Base-by-base conservation (phyloP, 2,888 invertebrate species). In the Tryphoninae sp. region DNA sequence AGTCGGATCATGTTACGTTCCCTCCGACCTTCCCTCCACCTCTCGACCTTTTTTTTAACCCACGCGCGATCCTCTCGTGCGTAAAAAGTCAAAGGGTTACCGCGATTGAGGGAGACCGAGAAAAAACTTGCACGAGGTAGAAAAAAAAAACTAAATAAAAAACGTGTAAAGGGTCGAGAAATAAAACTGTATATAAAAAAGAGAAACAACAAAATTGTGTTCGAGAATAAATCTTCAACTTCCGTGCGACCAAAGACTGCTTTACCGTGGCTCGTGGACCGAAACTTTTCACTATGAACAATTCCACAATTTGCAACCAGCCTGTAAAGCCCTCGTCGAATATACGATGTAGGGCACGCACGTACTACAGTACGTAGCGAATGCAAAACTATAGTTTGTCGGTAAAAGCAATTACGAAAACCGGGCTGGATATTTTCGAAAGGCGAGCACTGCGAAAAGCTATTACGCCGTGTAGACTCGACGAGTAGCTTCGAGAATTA, bases 341-440 rank as follows among this genome's bases (percentile, higher is more conserved):
- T 13, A 13, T 45, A 45, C 45, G 45, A 45, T 45, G 45, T 11
- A 33, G 45, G 9, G 11, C 45, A 45, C 45, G 13, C 45, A 45
- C 45, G 13, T 45, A 45, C 13, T 45, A 45, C 13, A 45, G 13
- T 13, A 13, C 45, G 45, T 45, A 45, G 45, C 33, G 59, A 59
- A 59, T 67, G 45, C 13, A 51, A 61, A 76, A 76, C 75, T 67
- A 33, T 33, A 76, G 49, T 68, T 76, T 68, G 67, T 61, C 4
- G 49, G 75, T 51, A 68, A 68, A 76, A 76, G 67, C 75, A 59
- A 75, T 75, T 75, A 67, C 58, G 75, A 26, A 68, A 76, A 75
- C 59, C 67, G 49, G 19, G 58, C 67, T 67, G 67, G 59, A 67
- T 55, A 75, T 65, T 67, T 55, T 58, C 55, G 42, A 33, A 58